Percentiles rank a stretch among this genome's conserved stretches.
These are phyloP conservation scores for Gymnothorax reevesii DNA, from an alignment of 2,797 vertebrate species.

Conservation along the genomic window DNA sequence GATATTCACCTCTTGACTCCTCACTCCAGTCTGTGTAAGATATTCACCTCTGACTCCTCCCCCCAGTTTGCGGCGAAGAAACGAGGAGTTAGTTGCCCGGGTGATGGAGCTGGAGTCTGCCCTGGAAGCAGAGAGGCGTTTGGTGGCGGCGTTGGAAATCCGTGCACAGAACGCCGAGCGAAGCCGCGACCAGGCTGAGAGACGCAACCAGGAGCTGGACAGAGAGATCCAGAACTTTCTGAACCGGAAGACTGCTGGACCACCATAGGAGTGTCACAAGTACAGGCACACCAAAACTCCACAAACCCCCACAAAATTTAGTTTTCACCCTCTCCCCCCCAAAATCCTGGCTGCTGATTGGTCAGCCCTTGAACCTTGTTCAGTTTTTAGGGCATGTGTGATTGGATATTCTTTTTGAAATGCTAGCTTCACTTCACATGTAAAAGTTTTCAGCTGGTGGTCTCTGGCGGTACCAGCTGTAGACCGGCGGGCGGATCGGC, in stretches of 20 bases:
- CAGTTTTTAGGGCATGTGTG: background rate
- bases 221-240: conserved; percentile 76
- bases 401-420: background rate
- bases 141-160: conserved; percentile 73
- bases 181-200: conserved; percentile 74
- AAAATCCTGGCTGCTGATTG: background rate
- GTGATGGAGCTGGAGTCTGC: conserved; percentile 79
- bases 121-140: conserved; percentile 76
- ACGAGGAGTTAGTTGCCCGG: conserved; percentile 79
- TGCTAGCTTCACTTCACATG: too few species aligned
- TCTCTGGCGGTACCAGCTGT: too few species aligned
- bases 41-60: too few species aligned
- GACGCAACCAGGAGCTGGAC: conserved; percentile 76
- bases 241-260: conserved; percentile 29
- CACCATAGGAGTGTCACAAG: background rate
- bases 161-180: conserved; percentile 68
- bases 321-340: background rate
- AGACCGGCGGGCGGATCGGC: too few species aligned
- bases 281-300: background rate
- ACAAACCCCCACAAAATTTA: background rate
- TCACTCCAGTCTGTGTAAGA: too few species aligned
- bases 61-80: conserved; percentile 82
- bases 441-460: too few species aligned
- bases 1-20: too few species aligned
- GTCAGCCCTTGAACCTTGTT: background rate